A percentile compares a stretch with the other conserved stretches of the same genome.
phyloP scores from a whole-genome alignment of 2,888 invertebrate species.

The Phorcus lineatus region DNA sequence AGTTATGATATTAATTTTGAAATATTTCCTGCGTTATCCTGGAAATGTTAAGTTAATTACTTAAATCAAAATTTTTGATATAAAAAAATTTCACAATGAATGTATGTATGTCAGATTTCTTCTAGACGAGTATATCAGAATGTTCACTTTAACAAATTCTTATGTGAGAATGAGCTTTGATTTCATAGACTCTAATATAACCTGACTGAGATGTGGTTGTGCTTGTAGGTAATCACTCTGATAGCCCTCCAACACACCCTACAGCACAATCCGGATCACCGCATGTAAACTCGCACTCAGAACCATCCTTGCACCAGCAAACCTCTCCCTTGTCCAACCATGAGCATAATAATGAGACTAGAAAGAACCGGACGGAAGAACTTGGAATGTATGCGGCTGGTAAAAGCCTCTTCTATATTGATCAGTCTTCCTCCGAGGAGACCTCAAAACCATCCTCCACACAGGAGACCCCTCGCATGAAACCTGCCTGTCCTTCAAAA shows the following conservation, averaged over 20 bases:
- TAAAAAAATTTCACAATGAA: neutral
- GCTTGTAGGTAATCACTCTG: neutral
- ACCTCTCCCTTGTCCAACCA: too few species aligned
- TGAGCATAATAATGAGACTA: neutral
- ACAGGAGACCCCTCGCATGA: neutral
- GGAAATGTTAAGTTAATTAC: too few species aligned
- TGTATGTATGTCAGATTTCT: too few species aligned
- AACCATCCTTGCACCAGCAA: too few species aligned
- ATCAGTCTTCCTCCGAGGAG: neutral
- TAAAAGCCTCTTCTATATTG: constrained; percentile 10
- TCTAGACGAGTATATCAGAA: too few species aligned
- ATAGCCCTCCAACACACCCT: constrained; percentile 28
- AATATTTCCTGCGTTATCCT: too few species aligned
- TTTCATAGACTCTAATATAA: too few species aligned
- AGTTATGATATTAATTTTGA: too few species aligned
- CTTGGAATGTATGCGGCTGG: constrained; percentile 19
- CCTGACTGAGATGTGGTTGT: too few species aligned
- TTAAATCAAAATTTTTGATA: too few species aligned
- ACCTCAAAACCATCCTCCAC: neutral
- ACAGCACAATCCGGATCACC: constrained; percentile 38
- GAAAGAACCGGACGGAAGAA: neutral
- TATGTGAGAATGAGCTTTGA: too few species aligned
- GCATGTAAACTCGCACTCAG: neutral
- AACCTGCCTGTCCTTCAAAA: neutral
- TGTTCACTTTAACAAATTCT: too few species aligned